phyloP scores from a whole-genome alignment of 1,140 invertebrate species.

The Rhyzopertha dominica region DNA sequence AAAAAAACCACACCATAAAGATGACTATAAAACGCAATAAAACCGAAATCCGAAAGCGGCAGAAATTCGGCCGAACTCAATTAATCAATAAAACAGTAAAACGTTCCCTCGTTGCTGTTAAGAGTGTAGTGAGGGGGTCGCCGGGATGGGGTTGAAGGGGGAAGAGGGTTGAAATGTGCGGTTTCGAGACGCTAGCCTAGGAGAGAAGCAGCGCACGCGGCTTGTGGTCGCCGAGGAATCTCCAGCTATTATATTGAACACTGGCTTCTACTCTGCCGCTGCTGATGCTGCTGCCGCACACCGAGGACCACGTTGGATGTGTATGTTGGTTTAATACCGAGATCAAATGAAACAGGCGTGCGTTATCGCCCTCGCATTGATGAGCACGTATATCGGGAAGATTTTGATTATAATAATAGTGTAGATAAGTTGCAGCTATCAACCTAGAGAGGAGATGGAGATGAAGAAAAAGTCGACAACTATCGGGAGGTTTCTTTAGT shows the following conservation, averaged over 20 bases:
- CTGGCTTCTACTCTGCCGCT: slow-evolving; percentile 31
- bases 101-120: slow-evolving; percentile 44
- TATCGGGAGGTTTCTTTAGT: too few species aligned
- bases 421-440: too few species aligned
- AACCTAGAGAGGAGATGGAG: too few species aligned
- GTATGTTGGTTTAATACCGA: too few species aligned
- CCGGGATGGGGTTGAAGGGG: slow-evolving; percentile 32
- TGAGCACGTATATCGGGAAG: too few species aligned
- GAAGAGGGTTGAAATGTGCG: slow-evolving; percentile 44
- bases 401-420: too few species aligned
- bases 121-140: slow-evolving; percentile 35
- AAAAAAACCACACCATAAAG: slow-evolving; percentile 36
- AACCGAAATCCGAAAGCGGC: slow-evolving; percentile 43
- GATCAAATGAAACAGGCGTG: too few species aligned
- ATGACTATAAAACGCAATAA: slow-evolving; percentile 45
- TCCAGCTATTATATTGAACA: slow-evolving; percentile 46
- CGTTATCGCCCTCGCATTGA: too few species aligned
- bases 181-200: slow-evolving; percentile 45
- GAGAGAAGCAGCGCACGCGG: slow-evolving; percentile 40
- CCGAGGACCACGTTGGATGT: slow-evolving; percentile 1
- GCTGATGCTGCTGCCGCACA: background rate
- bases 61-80: slow-evolving; percentile 46
- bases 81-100: slow-evolving; percentile 48
- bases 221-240: slow-evolving; percentile 45
- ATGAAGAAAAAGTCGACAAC: too few species aligned